Evolutionary conservation across 2,888 invertebrate species (phyloP).

Genomic region (Chymomyza amoena): DNA sequence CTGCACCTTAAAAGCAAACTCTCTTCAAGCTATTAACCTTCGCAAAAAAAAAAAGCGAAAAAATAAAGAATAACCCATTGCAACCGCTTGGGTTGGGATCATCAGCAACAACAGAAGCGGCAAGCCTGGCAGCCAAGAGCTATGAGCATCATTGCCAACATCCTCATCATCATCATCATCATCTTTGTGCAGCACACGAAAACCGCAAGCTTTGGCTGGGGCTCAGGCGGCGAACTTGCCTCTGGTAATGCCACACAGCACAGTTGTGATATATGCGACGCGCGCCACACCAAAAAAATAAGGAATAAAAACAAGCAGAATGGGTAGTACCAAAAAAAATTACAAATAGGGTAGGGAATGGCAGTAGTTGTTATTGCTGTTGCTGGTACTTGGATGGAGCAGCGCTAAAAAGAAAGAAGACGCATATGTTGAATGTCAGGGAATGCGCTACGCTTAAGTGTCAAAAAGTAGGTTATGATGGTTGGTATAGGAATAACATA

Average conservation of each 20-base stretch:
- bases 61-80: neutral
- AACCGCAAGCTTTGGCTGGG: slow-evolving; percentile 45
- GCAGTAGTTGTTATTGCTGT: neutral
- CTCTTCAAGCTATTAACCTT: slow-evolving; percentile 65
- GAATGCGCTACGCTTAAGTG: slow-evolving; percentile 24
- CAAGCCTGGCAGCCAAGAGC: neutral
- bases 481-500: neutral
- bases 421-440: slow-evolving; percentile 33
- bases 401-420: neutral
- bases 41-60: neutral
- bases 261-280: slow-evolving; percentile 63
- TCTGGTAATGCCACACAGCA: slow-evolving; percentile 12
- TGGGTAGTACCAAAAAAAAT: slow-evolving; percentile 40
- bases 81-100: slow-evolving; percentile 29
- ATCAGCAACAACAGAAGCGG: slow-evolving; percentile 21
- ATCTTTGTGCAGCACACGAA: slow-evolving; percentile 48
- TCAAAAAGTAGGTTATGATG: neutral
- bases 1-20: slow-evolving; percentile 34
- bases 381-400: neutral
- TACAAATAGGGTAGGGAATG: slow-evolving; percentile 47
- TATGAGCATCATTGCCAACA: neutral
- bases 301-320: slow-evolving; percentile 13
- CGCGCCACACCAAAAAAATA: slow-evolving; percentile 43
- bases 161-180: slow-evolving; percentile 23
- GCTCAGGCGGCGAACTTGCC: slow-evolving; percentile 7